Percentiles rank a stretch among this genome's conserved stretches.
Conservation (phyloP, 2,888 invertebrate genomes). For the Sinelater perroti region DNA sequence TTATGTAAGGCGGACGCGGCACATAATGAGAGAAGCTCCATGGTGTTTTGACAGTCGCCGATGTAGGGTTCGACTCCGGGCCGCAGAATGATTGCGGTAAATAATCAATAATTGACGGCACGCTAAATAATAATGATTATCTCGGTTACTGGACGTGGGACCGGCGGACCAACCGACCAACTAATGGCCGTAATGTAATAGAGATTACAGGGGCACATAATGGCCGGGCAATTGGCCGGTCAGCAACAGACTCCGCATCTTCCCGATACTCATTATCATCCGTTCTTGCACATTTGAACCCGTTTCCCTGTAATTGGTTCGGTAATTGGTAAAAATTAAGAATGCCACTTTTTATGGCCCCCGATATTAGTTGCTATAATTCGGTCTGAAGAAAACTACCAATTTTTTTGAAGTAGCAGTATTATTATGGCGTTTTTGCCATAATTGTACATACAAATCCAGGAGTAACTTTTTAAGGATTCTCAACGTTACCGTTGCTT, state of each 20-base stretch:
- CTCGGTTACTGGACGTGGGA: constrained; percentile 55
- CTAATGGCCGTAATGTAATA: constrained; percentile 57
- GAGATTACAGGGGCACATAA: constrained; percentile 57
- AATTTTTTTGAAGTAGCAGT: no score
- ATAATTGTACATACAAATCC: no score
- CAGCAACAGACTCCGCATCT: constrained; percentile 33
- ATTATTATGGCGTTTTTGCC: no score
- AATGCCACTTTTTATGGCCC: no score
- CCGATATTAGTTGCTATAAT: no score
- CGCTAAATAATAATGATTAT: constrained; percentile 59
- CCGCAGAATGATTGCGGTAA: constrained; percentile 56
- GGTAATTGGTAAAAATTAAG: constrained; percentile 14
- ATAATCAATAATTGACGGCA: constrained; percentile 59
- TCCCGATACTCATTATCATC: constrained; percentile 32
- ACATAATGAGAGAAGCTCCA: constrained; percentile 19
- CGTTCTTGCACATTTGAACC: constrained; percentile 29
- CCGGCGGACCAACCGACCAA: constrained; percentile 49
- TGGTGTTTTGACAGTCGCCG: constrained; percentile 23
- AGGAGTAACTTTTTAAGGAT: no score
- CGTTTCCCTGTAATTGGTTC: constrained; percentile 16
- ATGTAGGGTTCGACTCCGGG: constrained; percentile 27
- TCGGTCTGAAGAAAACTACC: no score
- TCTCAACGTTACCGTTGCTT: no score
- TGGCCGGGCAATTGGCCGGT: constrained; percentile 50
- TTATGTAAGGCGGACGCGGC: background rate